Percentiles rank a stretch among this genome's conserved stretches.
Conservation (phyloP, 2,113 vertebrate genomes). For the Scatophagus argus region DNA sequence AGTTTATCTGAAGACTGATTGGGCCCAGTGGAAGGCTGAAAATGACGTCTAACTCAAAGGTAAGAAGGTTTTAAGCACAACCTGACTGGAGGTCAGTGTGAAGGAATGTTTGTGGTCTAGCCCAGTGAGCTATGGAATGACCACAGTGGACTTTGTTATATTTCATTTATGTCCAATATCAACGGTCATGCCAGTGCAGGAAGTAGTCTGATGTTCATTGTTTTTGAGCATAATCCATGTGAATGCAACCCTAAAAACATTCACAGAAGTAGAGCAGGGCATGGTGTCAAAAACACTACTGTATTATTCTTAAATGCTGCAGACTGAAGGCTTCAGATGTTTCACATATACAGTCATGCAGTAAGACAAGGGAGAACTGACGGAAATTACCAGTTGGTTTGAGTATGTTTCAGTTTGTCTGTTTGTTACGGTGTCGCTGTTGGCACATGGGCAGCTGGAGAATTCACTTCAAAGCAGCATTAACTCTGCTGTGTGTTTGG, state of each 20-base stretch:
- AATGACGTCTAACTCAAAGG: conserved; percentile 33
- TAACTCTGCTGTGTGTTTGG: conserved; percentile 42
- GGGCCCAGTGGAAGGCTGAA: background rate
- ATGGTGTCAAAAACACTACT: conserved; percentile 13
- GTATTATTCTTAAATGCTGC: conserved; percentile 29
- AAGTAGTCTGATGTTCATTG: background rate
- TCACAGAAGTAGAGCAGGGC: conserved; percentile 3
- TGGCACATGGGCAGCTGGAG: conserved; percentile 30
- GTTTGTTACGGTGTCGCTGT: conserved; percentile 12
- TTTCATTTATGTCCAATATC: too few species aligned
- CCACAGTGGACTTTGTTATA: background rate
- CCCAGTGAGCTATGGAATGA: background rate
- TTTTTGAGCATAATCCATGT: background rate
- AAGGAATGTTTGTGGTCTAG: background rate
- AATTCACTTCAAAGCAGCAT: conserved; percentile 45
- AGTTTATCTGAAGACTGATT: conserved; percentile 46
- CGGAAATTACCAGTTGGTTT: conserved; percentile 36
- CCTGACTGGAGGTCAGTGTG: conserved; percentile 9
- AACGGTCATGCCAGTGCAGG: background rate
- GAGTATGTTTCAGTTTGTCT: conserved; percentile 29
- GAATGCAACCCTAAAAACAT: background rate
- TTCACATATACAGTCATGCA: conserved; percentile 43
- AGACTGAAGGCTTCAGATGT: conserved; percentile 45
- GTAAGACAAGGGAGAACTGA: background rate
- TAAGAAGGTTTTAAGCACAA: conserved; percentile 36